These are phyloP conservation scores for Monomorium pharaonis DNA, from an alignment of 1,140 invertebrate genomes.

Conservation along the genomic window DNA sequence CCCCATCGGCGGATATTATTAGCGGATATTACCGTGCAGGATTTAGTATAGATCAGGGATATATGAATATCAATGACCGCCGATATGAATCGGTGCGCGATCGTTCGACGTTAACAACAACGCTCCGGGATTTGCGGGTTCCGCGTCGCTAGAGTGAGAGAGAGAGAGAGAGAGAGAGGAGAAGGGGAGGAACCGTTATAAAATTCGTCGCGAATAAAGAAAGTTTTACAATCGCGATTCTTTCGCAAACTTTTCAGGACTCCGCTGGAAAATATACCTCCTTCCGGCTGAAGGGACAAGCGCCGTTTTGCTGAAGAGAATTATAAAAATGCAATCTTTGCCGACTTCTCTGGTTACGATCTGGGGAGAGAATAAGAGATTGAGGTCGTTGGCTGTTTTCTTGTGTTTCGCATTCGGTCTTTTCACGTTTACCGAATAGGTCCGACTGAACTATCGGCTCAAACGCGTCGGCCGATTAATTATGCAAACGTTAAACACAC, in stretches of 20 bases:
- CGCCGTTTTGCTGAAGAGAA: conserved; percentile 31
- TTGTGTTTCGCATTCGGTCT: not conserved
- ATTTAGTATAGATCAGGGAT: not conserved
- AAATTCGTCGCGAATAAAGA: conserved; percentile 47
- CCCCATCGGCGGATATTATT: conserved; percentile 5
- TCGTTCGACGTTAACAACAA: not conserved
- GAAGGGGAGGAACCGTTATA: too few species aligned
- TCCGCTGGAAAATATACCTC: not conserved
- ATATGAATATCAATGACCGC: not conserved
- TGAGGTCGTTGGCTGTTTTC: conserved; percentile 10
- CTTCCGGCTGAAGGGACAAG: conserved; percentile 28
- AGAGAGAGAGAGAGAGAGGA: too few species aligned
- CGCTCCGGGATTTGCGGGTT: not conserved
- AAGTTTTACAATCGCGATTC: conserved; percentile 49
- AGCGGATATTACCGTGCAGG: not conserved
- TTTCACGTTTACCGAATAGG: not conserved
- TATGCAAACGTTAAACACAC: conserved; percentile 53
- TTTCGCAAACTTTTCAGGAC: conserved; percentile 35
- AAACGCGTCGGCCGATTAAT: conserved; percentile 54
- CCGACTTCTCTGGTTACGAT: conserved; percentile 26
- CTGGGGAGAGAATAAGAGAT: not conserved
- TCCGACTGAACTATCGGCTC: conserved; percentile 5
- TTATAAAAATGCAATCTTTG: conserved; percentile 52
- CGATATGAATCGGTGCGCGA: not conserved
- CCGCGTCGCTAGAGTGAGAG: not conserved